Evolutionary conservation across 2,113 vertebrate species (phyloP).

Genomic region (Chaetura pelagica): DNA sequence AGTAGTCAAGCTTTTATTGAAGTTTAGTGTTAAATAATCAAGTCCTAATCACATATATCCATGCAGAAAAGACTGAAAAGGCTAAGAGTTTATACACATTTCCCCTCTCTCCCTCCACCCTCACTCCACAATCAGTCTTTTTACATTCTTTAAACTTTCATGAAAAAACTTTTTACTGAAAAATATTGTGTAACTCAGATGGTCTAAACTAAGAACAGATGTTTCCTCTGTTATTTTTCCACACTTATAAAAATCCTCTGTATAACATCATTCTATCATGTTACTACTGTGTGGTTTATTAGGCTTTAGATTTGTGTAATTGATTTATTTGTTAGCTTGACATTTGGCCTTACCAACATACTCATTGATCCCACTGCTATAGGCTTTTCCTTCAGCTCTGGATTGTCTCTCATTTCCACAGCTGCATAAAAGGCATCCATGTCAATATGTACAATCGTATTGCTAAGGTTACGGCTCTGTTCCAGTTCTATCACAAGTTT

Average conservation of each 20-base stretch:
- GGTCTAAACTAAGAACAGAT: background rate
- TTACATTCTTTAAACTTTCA: background rate
- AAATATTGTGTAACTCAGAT: background rate
- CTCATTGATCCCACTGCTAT: slow-evolving; percentile 95
- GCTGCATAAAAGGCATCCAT: slow-evolving; percentile 99
- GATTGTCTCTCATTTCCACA: slow-evolving; percentile 94
- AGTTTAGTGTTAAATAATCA: background rate
- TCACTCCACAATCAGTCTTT: background rate
- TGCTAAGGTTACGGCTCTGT: slow-evolving; percentile 83
- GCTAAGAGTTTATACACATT: background rate
- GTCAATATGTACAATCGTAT: slow-evolving; percentile 92
- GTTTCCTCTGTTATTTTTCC: background rate
- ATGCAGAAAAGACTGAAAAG: background rate
- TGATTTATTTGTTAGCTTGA: background rate
- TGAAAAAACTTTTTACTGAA: background rate
- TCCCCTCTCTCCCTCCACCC: no score
- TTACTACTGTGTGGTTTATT: background rate
- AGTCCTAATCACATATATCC: background rate
- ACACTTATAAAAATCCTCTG: background rate
- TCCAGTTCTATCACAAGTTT: slow-evolving; percentile 82
- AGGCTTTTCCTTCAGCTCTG: slow-evolving; percentile 90
- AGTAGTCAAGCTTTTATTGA: slow-evolving; percentile 1
- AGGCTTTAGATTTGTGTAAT: background rate
- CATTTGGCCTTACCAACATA: slow-evolving; percentile 87
- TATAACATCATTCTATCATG: background rate